These are phyloP conservation scores for Diarsia rubi DNA, from an alignment of 2,888 invertebrate genomes.

Conservation along the genomic window DNA sequence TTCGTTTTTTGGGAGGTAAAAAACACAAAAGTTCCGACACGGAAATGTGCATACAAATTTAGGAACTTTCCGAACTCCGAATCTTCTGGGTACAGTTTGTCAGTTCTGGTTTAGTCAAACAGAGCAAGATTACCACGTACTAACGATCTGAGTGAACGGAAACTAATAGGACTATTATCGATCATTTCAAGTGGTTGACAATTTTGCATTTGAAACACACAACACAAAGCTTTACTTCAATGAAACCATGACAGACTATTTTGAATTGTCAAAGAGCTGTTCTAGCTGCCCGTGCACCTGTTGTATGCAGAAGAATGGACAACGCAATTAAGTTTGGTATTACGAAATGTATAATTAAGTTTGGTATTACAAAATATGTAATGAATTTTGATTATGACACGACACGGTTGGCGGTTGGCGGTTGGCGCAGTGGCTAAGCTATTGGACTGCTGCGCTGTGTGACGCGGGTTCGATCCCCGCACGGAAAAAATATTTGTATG, in stretches of 20 bases:
- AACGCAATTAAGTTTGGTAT: neutral
- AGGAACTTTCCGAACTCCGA: neutral
- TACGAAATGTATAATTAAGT: too few relatives aligned
- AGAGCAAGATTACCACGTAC: neutral
- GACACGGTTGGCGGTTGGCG: too few relatives aligned
- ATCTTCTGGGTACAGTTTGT: neutral
- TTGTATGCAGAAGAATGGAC: neutral
- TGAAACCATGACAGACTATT: neutral
- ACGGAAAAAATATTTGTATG: too few relatives aligned
- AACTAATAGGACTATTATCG: neutral
- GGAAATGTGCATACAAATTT: neutral
- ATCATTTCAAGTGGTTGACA: neutral
- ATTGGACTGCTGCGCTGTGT: too few relatives aligned
- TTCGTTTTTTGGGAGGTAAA: neutral
- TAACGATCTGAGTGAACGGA: neutral
- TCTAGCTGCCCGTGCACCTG: neutral
- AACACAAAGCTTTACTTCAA: constrained; percentile 1
- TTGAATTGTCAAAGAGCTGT: neutral
- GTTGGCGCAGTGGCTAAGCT: too few relatives aligned
- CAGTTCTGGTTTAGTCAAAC: neutral
- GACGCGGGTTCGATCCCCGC: too few relatives aligned
- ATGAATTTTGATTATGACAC: too few relatives aligned
- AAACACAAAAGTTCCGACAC: neutral
- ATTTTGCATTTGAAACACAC: neutral
- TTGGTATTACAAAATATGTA: too few relatives aligned